These are phyloP conservation scores for Ctenopoma kingsleyae DNA, from an alignment of 2,797 vertebrate genomes.

Conservation along the genomic window DNA sequence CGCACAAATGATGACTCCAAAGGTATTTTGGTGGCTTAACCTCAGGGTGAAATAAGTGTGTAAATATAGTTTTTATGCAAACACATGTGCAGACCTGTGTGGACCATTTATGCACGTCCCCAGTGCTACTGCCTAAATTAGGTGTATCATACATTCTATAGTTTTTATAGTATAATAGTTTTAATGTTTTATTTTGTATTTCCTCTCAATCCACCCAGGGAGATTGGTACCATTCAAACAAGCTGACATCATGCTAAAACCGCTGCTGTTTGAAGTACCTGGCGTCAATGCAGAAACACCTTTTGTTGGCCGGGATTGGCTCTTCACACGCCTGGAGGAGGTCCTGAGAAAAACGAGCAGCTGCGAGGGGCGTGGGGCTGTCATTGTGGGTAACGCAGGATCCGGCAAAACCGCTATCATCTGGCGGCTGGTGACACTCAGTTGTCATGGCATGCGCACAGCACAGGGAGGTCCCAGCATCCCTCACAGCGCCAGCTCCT, in stretches of 20 bases:
- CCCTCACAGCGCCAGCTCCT: slow-evolving; percentile 88
- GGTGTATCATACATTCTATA: background rate
- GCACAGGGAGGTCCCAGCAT: slow-evolving; percentile 87
- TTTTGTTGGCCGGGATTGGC: slow-evolving; percentile 96
- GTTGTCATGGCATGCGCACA: slow-evolving; percentile 94
- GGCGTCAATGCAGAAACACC: slow-evolving; percentile 92
- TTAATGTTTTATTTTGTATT: too few species aligned
- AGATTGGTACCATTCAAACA: slow-evolving; percentile 94
- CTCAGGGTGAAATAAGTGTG: background rate
- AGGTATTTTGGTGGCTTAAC: slow-evolving; percentile 79
- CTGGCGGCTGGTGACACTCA: slow-evolving; percentile 95
- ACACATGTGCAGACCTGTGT: slow-evolving; percentile 25
- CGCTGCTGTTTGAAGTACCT: slow-evolving; percentile 96
- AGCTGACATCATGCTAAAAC: slow-evolving; percentile 96
- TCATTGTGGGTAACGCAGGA: slow-evolving; percentile 93
- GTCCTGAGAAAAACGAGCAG: slow-evolving; percentile 85
- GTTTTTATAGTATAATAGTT: background rate
- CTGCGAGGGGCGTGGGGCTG: slow-evolving; percentile 89
- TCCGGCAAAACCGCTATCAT: slow-evolving; percentile 96
- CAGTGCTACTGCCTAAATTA: background rate
- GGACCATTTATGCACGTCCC: background rate
- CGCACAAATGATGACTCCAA: slow-evolving; percentile 90
- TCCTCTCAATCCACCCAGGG: slow-evolving; percentile 77
- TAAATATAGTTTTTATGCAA: slow-evolving; percentile 35
- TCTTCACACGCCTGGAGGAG: slow-evolving; percentile 92